Evolutionary conservation across 2,113 vertebrate genomes (phyloP), one percentile per base, ranked within the genome.

Genomic region (Camelus bactrianus): DNA sequence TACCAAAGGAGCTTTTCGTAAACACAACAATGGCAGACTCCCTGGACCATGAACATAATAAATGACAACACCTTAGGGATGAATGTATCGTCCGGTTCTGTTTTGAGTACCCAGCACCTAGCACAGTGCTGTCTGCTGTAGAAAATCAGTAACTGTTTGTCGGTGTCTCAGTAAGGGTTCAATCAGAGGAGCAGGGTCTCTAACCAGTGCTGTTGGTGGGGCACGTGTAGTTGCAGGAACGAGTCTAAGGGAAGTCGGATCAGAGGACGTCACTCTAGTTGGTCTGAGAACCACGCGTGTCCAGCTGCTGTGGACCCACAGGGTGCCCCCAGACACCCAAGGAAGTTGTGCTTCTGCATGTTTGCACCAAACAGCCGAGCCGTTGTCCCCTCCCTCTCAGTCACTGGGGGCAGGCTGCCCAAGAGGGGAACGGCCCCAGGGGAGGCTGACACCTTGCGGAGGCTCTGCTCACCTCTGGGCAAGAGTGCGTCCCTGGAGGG

Each of bases 171-270:
- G 24, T 1, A 0, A 1, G 13, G 58, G 46, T 3, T 16, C 56
- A 5, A 6, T 28, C 5, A 3, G 52, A 30, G 52, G 6, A 0
- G 24, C 17, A 16, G 22, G 0, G 10, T 28, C 30, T 5, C 48
- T 19, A 2, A 4, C 3, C 6, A 3, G 1, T 2, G 56, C 11
- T 19, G 19, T 1, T 8, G 65, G 48, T 19, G 30, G 16, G 75
- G 15, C 1, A 0, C 15, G 4, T 26, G 38, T 8, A 42, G 58
- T 76, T 1, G 19, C n/a, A 5, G 20, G 0, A 30, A 0, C 42
- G 7, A 13, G 35, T 72, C 56, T 9, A 30, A 58, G 56, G 24
- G 58, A 54, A 24, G 11, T 0, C 32, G 48, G 19, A 3, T 19
- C 67, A 20, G 17, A 77, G 9, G 76, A 15, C 7, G 30, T 3